Percentiles rank a stretch among this genome's conserved stretches.
These are phyloP conservation scores for Trichogramma evanescens DNA, from an alignment of 2,888 invertebrate species.

Conservation along the genomic window DNA sequence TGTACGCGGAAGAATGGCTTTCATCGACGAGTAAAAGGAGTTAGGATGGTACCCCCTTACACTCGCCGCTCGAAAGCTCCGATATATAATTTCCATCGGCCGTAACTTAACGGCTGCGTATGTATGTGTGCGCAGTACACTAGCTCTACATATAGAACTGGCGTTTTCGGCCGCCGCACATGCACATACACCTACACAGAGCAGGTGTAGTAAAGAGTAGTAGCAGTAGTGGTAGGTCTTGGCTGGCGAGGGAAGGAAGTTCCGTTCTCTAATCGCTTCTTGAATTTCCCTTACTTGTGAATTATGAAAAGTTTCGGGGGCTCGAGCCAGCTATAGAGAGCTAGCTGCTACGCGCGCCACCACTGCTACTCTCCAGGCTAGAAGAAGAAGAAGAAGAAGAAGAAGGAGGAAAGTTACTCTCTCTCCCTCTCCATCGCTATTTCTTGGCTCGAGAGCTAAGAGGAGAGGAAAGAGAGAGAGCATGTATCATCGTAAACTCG, in stretches of 20 bases:
- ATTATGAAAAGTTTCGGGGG: slow-evolving; percentile 19
- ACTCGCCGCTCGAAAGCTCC: background rate
- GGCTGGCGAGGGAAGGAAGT: background rate
- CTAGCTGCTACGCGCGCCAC: slow-evolving; percentile 2
- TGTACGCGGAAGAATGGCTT: slow-evolving; percentile 4
- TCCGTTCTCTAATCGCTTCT: slow-evolving; percentile 18
- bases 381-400: background rate
- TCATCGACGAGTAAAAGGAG: slow-evolving; percentile 4
- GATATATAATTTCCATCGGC: slow-evolving; percentile 17
- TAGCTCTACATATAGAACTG: background rate
- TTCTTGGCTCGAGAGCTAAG: background rate
- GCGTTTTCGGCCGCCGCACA: background rate
- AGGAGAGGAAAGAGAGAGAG: too few species aligned
- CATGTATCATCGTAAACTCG: too few species aligned
- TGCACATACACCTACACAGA: background rate
- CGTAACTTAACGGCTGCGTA: slow-evolving; percentile 5
- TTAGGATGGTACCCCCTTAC: background rate
- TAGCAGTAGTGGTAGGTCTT: background rate
- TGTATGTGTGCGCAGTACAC: too few species aligned
- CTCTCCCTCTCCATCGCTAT: slow-evolving; percentile 1
- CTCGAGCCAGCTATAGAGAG: slow-evolving; percentile 6
- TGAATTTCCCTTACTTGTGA: slow-evolving; percentile 14
- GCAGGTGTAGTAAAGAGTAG: background rate
- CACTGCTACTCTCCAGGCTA: background rate
- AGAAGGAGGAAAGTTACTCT: background rate